A percentile compares a stretch with the other conserved stretches of the same genome.
Conservation (phyloP, 2,797 vertebrate species). For the Gadopsis bispinosus region DNA sequence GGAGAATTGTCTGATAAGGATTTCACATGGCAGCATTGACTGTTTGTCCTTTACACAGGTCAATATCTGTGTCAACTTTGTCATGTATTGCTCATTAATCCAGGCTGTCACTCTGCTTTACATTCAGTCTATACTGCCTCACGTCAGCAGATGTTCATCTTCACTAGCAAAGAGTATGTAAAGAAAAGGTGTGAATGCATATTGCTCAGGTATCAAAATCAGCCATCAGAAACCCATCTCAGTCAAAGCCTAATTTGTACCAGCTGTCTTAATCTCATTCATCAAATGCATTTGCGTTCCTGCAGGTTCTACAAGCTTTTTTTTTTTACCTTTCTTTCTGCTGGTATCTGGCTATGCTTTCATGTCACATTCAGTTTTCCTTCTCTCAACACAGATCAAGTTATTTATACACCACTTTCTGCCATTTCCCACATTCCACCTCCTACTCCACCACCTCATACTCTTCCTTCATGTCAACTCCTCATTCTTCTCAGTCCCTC, state of each 20-base stretch:
- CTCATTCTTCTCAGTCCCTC: neutral
- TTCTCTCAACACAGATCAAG: neutral
- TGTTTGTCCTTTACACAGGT: neutral
- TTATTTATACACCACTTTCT: conserved; percentile 14
- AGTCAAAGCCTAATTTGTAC: neutral
- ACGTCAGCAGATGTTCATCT: neutral
- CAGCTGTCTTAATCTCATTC: conserved; percentile 18
- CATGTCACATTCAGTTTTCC: conserved; percentile 5
- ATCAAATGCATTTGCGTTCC: conserved; percentile 48
- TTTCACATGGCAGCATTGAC: neutral
- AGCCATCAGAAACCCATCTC: neutral
- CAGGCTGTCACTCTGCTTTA: neutral
- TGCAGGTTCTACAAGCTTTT: neutral
- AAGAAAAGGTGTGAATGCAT: neutral
- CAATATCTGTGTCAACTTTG: neutral
- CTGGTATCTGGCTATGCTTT: neutral
- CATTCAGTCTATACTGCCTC: neutral
- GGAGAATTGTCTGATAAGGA: conserved; percentile 2
- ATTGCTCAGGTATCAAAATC: neutral
- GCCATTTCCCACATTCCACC: conserved; percentile 6
- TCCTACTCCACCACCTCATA: neutral
- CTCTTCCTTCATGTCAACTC: neutral
- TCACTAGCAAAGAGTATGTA: neutral
- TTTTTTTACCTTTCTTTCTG: conserved; percentile 4
- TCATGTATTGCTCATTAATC: neutral